Conservation (phyloP, 1,140 invertebrate genomes). For the Calycopis cecrops region DNA sequence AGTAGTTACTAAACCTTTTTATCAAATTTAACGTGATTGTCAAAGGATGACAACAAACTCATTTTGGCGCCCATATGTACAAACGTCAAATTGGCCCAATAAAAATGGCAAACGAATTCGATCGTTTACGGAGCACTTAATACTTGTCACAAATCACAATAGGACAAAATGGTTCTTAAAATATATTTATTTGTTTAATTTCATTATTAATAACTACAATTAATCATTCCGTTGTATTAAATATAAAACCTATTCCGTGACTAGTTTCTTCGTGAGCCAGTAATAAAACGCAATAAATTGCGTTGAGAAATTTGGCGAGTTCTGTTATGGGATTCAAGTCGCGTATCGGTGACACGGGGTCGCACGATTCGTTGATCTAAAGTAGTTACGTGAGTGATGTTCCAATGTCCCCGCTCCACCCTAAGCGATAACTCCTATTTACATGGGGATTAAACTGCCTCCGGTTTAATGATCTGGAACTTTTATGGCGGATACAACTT, state of each 20-base stretch:
- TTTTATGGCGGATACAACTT: neutral
- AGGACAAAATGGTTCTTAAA: too few species aligned
- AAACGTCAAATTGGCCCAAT: too few species aligned
- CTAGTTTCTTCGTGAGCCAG: conserved; percentile 2
- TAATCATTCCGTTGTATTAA: too few species aligned
- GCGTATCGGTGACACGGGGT: conserved; percentile 43
- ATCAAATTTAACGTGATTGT: too few species aligned
- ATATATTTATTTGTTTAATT: too few species aligned
- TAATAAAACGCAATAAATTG: conserved; percentile 15
- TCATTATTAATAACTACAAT: too few species aligned
- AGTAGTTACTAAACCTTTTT: too few species aligned
- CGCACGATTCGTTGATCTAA: conserved; percentile 44
- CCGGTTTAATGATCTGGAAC: conserved; percentile 3
- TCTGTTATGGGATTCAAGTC: conserved; percentile 38
- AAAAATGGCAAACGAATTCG: too few species aligned
- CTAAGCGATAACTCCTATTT: neutral
- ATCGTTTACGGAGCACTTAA: too few species aligned
- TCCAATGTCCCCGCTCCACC: conserved; percentile 36
- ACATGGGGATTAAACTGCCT: conserved; percentile 4
- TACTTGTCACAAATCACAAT: too few species aligned
- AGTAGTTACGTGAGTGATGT: conserved; percentile 56
- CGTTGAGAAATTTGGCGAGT: conserved; percentile 34
- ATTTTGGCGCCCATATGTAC: too few species aligned
- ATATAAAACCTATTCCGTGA: neutral
- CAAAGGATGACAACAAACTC: too few species aligned